Conservation (phyloP, 2,888 invertebrate genomes). For the Acrocyrtus sp. region DNA sequence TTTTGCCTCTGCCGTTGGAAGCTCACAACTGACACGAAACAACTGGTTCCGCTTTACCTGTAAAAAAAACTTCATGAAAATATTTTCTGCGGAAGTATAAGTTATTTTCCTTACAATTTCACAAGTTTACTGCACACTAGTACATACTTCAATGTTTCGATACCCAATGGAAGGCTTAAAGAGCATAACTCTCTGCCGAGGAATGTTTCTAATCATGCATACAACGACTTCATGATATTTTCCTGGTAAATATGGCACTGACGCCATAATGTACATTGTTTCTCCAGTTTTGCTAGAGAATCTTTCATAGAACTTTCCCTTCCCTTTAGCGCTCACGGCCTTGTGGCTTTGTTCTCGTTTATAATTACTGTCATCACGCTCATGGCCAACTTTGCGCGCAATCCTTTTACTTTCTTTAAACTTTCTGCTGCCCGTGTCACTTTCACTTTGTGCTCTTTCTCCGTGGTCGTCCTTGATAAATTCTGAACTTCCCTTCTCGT, state of each 20-base stretch:
- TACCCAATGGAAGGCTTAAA: slow-evolving; percentile 48
- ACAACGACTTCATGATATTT: slow-evolving; percentile 33
- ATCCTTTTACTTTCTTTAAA: background rate
- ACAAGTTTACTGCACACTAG: no score
- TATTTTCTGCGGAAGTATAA: background rate
- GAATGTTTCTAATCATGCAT: slow-evolving; percentile 29
- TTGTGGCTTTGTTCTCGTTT: background rate
- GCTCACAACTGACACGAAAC: slow-evolving; percentile 50
- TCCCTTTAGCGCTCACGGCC: background rate
- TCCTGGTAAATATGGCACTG: slow-evolving; percentile 39
- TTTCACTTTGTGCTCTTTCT: background rate
- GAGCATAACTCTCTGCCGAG: slow-evolving; percentile 16
- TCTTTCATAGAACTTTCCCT: slow-evolving; percentile 8
- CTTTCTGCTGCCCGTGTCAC: background rate
- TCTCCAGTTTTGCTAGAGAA: slow-evolving; percentile 1
- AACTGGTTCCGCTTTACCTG: slow-evolving; percentile 41
- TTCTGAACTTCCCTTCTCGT: slow-evolving; percentile 18
- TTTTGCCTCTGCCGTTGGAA: no score
- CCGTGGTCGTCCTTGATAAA: background rate
- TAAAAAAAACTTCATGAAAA: background rate
- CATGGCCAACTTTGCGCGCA: slow-evolving; percentile 1
- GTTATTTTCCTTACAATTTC: background rate
- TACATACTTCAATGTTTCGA: slow-evolving; percentile 44
- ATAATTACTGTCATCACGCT: background rate
- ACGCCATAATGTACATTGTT: slow-evolving; percentile 51